Percentiles rank a stretch among this genome's conserved stretches.
Conservation (phyloP, 2,888 invertebrate genomes). For the Drosophila mercatorum region DNA sequence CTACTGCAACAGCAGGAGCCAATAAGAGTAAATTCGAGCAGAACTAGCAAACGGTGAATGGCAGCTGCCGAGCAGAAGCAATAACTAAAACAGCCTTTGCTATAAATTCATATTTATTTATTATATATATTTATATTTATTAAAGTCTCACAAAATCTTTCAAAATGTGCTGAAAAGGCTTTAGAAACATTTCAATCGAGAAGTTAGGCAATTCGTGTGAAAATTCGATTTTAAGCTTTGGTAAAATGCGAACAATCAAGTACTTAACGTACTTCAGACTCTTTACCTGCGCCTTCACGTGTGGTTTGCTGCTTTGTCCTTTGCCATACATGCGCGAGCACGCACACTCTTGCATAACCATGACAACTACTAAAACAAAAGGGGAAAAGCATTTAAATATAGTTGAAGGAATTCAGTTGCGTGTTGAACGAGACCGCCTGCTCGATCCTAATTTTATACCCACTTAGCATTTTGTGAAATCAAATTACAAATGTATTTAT, state of each 20-base stretch:
- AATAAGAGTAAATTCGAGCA: neutral
- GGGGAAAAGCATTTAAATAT: slow-evolving; percentile 12
- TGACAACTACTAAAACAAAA: neutral
- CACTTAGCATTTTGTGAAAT: slow-evolving; percentile 10
- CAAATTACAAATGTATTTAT: slow-evolving; percentile 20
- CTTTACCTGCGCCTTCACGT: neutral
- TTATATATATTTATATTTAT: neutral
- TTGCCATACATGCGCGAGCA: neutral
- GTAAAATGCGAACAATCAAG: neutral
- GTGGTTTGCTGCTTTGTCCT: slow-evolving; percentile 2
- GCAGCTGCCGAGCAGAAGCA: neutral
- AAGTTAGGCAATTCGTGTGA: neutral
- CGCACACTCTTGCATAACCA: too few relatives aligned
- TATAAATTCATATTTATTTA: neutral
- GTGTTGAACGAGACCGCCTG: neutral
- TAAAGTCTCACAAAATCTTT: neutral
- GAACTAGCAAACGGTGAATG: neutral
- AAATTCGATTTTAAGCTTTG: neutral
- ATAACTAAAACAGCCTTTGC: neutral
- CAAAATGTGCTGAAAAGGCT: neutral
- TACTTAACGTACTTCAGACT: neutral
- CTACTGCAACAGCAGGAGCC: neutral
- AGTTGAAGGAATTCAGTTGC: slow-evolving; percentile 7
- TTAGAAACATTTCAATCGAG: neutral
- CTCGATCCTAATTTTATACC: slow-evolving; percentile 11